phyloP scores from a whole-genome alignment of 2,888 invertebrate species.

The Thymelicus lineola region DNA sequence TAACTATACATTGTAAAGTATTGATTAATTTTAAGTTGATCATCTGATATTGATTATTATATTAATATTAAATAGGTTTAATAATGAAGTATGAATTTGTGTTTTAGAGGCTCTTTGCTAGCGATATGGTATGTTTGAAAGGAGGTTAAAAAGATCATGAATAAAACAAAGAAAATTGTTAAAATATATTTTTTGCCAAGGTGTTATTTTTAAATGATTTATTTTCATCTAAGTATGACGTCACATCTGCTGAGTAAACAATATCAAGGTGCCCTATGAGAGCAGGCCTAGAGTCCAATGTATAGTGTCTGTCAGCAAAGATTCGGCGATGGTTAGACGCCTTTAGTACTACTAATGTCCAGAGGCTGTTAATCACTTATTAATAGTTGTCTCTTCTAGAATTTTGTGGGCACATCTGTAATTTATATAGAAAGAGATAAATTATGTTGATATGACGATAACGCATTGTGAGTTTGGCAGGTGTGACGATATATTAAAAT shows the following conservation, averaged over 20 bases:
- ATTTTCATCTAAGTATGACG: background rate
- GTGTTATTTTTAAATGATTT: slow-evolving; percentile 1
- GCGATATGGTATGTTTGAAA: background rate
- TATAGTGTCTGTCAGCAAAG: too few species aligned
- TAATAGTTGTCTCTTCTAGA: too few species aligned
- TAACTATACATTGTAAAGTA: background rate
- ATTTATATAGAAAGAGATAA: too few species aligned
- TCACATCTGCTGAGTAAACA: too few species aligned
- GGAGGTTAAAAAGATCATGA: background rate
- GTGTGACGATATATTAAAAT: background rate
- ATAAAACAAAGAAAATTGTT: background rate
- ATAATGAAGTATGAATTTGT: slow-evolving; percentile 1
- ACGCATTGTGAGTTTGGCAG: too few species aligned
- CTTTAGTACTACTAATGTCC: too few species aligned
- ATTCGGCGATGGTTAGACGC: too few species aligned
- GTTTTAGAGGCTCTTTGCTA: slow-evolving; percentile 9
- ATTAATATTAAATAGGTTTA: slow-evolving; percentile 1
- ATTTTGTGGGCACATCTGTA: too few species aligned
- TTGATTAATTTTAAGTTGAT: slow-evolving; percentile 2
- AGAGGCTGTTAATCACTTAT: too few species aligned
- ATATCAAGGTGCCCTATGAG: too few species aligned
- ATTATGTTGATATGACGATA: too few species aligned
- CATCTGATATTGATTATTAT: background rate
- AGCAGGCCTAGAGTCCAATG: too few species aligned
- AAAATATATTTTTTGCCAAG: background rate